Base-by-base conservation (phyloP, 2,113 vertebrate genomes). In the Polypterus bichir region DNA sequence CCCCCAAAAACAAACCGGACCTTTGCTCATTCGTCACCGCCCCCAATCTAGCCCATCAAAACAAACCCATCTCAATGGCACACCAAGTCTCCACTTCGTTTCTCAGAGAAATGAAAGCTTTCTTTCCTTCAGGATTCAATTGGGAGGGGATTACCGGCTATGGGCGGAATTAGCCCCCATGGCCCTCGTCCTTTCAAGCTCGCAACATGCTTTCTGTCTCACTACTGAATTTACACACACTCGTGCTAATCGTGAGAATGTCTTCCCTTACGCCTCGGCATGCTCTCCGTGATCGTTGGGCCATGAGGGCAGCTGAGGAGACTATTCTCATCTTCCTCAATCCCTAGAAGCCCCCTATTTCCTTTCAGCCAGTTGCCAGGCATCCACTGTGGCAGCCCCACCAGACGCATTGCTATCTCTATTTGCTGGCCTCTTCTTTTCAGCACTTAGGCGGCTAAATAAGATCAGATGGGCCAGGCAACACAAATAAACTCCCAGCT, bases 181-280 rank as follows among this genome's bases (percentile, higher is more conserved):
- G 9, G 27, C 6, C 27, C 56, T 3, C 44, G 5, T 5, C 56
- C 46, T 58, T 58, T 58, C 44, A 58, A 4, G 44, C 56, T 27
- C 11, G 3, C 56, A n/a, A 44, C 56, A 44, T 45, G 56, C 56
- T 8, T 58, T 44, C 56, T 58, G 56, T 58, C 56, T 58, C 44
- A 45, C 56, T 45, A 45, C 44, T 8, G 44, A 58, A 58, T 45
- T 44, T 44, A 58, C 56, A 58, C 56, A 44, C 46, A 58, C 56
- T 58, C 9, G 46, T 45, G 46, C 56, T 27, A 58, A 58, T 58
- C 27, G 46, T 9, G 4, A 45, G 56, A 58, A 58, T 45, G 11
- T 45, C 44, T 27, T 27, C 27, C 27, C 56, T 45, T 58, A 27
- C 5, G 54, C 54, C 56, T 45, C 56, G 4, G 27, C 27, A 27